A percentile compares a stretch with the other conserved stretches of the same genome.
These are phyloP conservation scores for Sclerurus mexicanus DNA, from an alignment of 2,113 vertebrate genomes.

Conservation along the genomic window DNA sequence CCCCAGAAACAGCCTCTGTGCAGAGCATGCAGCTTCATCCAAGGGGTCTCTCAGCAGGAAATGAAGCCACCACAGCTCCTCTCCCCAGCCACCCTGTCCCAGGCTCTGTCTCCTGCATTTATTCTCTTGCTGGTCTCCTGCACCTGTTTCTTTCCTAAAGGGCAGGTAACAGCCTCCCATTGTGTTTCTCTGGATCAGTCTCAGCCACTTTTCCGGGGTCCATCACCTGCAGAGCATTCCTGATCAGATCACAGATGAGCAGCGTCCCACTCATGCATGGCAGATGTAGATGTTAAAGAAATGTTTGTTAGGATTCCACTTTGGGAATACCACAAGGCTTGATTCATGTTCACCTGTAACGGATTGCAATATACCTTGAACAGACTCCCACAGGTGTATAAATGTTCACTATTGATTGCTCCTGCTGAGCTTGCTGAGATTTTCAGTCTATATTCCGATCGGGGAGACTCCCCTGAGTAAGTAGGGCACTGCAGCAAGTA, in stretches of 20 bases:
- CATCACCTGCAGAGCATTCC: not conserved
- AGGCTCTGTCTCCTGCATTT: not conserved
- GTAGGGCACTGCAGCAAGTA: not conserved
- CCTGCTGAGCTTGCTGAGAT: not conserved
- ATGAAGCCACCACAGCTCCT: not conserved
- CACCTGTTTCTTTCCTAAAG: not conserved
- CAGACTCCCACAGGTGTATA: not conserved
- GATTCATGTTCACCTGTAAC: not conserved
- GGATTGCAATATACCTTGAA: not conserved
- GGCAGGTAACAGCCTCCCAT: not conserved
- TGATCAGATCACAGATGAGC: too few relatives aligned
- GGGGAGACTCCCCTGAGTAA: not conserved
- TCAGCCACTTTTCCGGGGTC: not conserved
- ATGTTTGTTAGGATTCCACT: not conserved
- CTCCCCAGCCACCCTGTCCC: not conserved
- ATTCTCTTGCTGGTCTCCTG: not conserved
- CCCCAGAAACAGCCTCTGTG: not conserved
- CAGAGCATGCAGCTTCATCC: accelerated
- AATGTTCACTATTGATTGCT: not conserved
- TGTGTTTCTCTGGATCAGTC: not conserved
- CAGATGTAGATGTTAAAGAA: not conserved
- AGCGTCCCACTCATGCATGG: not conserved
- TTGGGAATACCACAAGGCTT: not conserved
- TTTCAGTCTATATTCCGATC: not conserved
- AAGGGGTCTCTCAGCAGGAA: not conserved